A percentile compares a stretch with the other conserved stretches of the same genome.
Conservation (phyloP, 2,888 invertebrate species). For the Cosmia pyralina region DNA sequence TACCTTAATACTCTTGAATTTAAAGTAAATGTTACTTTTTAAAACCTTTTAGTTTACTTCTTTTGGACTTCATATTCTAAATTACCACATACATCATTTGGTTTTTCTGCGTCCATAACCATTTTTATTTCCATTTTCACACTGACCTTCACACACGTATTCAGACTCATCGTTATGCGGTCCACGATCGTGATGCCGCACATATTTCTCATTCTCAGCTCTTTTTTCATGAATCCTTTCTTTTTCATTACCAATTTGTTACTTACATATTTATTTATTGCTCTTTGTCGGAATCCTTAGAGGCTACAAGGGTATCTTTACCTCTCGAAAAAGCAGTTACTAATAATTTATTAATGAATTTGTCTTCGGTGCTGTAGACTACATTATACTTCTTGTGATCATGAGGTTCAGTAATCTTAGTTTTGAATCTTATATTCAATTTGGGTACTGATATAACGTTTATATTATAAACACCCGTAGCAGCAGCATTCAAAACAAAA, state of each 20-base stretch:
- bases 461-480: not conserved
- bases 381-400: not conserved
- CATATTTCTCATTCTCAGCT: constrained; percentile 52
- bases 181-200: constrained; percentile 57
- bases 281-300: constrained; percentile 12
- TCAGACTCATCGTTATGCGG: constrained; percentile 53
- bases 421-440: not conserved
- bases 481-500: constrained; percentile 42
- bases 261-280: constrained; percentile 54
- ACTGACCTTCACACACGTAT: constrained; percentile 56
- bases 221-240: constrained; percentile 51
- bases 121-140: constrained; percentile 25
- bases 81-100: constrained; percentile 6
- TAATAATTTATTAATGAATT: constrained; percentile 10
- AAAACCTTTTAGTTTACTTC: not conserved
- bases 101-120: constrained; percentile 11
- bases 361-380: not conserved
- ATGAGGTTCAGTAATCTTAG: not conserved
- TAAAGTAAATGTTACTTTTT: not conserved
- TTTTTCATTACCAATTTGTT: constrained; percentile 54
- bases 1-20: not conserved
- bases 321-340: not conserved
- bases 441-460: not conserved
- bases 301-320: not conserved
- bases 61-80: not conserved